Conservation (phyloP, 2,113 vertebrate species). For the Todiramphus saurophagus region DNA sequence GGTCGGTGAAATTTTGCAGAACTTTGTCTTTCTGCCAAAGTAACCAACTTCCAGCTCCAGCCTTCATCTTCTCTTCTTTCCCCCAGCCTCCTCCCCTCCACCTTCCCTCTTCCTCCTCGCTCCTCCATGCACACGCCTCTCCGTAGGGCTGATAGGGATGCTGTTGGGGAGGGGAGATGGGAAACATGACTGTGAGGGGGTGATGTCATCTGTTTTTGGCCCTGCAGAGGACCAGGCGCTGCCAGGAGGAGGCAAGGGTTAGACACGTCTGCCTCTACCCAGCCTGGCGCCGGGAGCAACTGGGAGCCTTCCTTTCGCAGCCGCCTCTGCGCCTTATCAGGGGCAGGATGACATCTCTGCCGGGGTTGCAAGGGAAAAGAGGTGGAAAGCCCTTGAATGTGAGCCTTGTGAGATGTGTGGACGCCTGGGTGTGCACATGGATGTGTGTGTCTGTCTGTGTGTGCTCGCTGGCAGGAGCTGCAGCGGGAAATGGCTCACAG, state of each 20-base stretch:
- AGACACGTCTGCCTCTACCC: slow-evolving; percentile 32
- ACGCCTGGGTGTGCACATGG: not conserved
- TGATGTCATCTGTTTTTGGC: slow-evolving; percentile 66
- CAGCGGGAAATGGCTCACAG: not conserved
- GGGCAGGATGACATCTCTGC: slow-evolving; percentile 35
- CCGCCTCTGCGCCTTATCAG: slow-evolving; percentile 45
- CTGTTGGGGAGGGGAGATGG: not conserved
- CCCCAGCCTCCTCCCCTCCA: not conserved
- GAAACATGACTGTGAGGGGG: not conserved
- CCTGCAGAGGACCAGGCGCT: not conserved
- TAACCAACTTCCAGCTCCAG: slow-evolving; percentile 59
- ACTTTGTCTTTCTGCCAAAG: slow-evolving; percentile 66
- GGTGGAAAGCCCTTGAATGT: not conserved
- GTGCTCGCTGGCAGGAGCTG: not conserved
- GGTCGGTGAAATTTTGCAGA: slow-evolving; percentile 59
- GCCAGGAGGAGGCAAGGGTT: not conserved
- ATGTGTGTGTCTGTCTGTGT: not conserved
- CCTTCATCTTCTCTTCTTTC: not conserved
- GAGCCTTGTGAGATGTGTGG: not conserved
- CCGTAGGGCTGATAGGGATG: not conserved
- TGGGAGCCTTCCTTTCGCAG: slow-evolving; percentile 42
- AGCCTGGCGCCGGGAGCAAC: slow-evolving; percentile 60
- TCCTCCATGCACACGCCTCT: not conserved
- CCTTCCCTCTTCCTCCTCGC: not conserved
- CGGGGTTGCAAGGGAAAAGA: not conserved